Evolutionary conservation across 2,888 invertebrate genomes (phyloP), one percentile per base, ranked within the genome.

Genomic region (Diachrysia chrysitis): DNA sequence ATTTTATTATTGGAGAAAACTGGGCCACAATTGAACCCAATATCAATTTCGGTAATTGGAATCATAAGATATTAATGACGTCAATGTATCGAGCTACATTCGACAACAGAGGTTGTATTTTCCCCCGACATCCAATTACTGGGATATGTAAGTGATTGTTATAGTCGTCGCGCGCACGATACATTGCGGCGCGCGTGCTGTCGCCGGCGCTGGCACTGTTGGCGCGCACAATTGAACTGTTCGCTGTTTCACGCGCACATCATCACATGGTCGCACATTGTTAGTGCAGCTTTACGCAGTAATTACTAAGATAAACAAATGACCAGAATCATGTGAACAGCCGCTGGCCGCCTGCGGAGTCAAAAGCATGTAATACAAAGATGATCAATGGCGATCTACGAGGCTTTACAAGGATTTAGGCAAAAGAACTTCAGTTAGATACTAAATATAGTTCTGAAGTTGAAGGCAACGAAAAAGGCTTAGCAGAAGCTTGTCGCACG

Each of bases 81-180:
- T 5, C 42, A n/a, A n/a, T 42, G n/a, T 42, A 42, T n/a, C 6
- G 48, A 42, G 21, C 48, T 21, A 21, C 48, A 19, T 16, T 2
- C 23, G 71, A 60, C 59, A 58, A 51, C 48, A 21, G 48, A 19
- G 29, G 51, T 17, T 55, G 51, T 58, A 57, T 25, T 21, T 56
- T 61, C 53, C 62, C 56, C 10, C 62, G 72, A 55, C 68, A 53
- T 58, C 59, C 74, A 63, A 67, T 73, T 67, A 78, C 73, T 29
- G 17, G 53, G 9, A 10, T 21, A 14, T 4, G 63, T 77, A 67
- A 77, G 78, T 67, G 78, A 77, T 74, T 63, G 78, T 67, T 73
- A 63, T 53, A 23, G 67, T 63, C 63, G 57, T 46, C 12, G 37
- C 4, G 63, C 57, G 46, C 58, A 35, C 19, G 25, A 32, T 55